Percentiles rank a stretch among this genome's conserved stretches.
phyloP scores from a whole-genome alignment of 2,888 invertebrate species.

The Pachydiplax longipennis region DNA sequence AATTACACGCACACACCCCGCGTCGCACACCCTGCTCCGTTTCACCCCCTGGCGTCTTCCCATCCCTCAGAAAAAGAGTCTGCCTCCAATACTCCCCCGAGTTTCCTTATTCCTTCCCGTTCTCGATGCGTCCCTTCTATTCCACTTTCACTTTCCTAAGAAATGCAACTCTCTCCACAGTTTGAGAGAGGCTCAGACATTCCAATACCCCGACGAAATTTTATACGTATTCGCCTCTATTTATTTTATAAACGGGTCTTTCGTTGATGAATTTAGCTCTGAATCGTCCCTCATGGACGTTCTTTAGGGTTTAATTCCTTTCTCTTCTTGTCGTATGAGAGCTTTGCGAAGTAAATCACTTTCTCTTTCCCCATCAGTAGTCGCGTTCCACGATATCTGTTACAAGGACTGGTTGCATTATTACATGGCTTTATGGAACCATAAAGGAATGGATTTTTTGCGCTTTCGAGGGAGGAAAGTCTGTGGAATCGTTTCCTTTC shows the following conservation, averaged over 20 bases:
- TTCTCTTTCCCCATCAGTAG: too few relatives aligned
- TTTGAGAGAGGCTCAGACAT: not conserved
- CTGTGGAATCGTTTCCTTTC: too few relatives aligned
- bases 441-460: too few relatives aligned
- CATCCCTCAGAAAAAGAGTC: not conserved
- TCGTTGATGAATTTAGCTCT: too few relatives aligned
- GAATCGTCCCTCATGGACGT: not conserved
- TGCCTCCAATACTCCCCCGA: not conserved
- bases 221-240: too few relatives aligned
- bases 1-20: conserved; percentile 41
- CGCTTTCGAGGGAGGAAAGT: too few relatives aligned
- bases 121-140: not conserved
- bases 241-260: too few relatives aligned
- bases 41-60: not conserved
- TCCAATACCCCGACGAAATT: too few relatives aligned
- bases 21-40: not conserved
- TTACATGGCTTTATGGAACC: too few relatives aligned
- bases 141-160: not conserved
- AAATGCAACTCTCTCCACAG: not conserved
- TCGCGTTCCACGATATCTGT: too few relatives aligned
- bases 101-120: not conserved
- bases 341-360: too few relatives aligned
- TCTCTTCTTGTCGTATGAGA: not conserved
- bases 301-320: not conserved
- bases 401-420: too few relatives aligned